Conservation (phyloP, 2,888 invertebrate genomes). For the Gymnocheta viridis region DNA sequence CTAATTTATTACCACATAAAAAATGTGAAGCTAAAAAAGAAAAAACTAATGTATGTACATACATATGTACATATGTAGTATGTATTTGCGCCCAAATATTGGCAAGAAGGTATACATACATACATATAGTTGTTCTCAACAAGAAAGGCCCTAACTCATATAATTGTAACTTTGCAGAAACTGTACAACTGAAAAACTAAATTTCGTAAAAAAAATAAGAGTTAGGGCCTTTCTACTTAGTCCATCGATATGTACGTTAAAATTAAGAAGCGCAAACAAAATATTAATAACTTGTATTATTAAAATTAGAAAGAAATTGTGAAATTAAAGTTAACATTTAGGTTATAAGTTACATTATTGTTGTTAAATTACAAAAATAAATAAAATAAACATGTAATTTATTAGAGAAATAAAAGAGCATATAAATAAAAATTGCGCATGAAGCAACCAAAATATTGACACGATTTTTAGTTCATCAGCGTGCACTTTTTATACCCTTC, state of each 20-base stretch:
- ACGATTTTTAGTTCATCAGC: too few relatives aligned
- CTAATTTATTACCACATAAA: neutral
- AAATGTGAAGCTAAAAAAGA: neutral
- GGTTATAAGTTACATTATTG: slow-evolving; percentile 74
- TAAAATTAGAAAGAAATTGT: slow-evolving; percentile 74
- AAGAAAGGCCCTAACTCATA: too few relatives aligned
- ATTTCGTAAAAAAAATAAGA: too few relatives aligned
- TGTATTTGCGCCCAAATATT: neutral
- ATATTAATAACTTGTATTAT: slow-evolving; percentile 44
- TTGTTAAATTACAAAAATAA: slow-evolving; percentile 72
- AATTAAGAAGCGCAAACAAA: slow-evolving; percentile 29
- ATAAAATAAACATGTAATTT: neutral
- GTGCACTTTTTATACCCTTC: too few relatives aligned
- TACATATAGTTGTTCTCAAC: too few relatives aligned
- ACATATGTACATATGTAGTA: too few relatives aligned
- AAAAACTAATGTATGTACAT: too few relatives aligned
- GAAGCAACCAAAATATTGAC: neutral
- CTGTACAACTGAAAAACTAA: too few relatives aligned
- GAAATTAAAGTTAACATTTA: slow-evolving; percentile 81
- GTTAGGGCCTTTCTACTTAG: too few relatives aligned
- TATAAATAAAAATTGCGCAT: neutral
- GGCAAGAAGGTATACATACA: neutral
- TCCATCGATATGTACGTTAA: too few relatives aligned
- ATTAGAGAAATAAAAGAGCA: neutral
- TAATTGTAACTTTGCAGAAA: too few relatives aligned